Evolutionary conservation across 2,888 invertebrate genomes (phyloP), one percentile per base, ranked within the genome.

Genomic region (Atethmia centrago): DNA sequence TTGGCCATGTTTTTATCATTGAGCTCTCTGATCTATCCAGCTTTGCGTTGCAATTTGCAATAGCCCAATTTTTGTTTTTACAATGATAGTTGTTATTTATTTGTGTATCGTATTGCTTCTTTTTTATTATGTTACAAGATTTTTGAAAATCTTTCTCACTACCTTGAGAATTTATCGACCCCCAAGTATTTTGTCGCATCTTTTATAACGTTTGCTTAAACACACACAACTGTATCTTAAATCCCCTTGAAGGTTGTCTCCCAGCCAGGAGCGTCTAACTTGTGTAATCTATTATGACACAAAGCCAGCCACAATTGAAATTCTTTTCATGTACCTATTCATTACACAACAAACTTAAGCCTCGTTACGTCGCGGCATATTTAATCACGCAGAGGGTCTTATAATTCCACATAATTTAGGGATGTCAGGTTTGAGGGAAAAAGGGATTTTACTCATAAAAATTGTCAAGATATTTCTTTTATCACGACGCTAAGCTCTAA

Each of bases 281-380:
- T 14, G 7, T 65, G 66, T 76, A 59, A 51, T 31, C 5, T 66
- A 51, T 65, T 69, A 76, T 51, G 42, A 16, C 36, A 64, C 19
- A 28, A 40, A 62, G 8, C 36, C n/a, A 62, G 5, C 66, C 68
- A 21, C 61, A 62, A 68, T 74, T 65, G 31, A 65, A 69, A 71
- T 77, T 71, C 58, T 77, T 80, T 71, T n/a, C 69, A 58, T 47
- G 55, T 70, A n/a, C n/a, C n/a, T n/a, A 67, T 68, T 74, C 67
- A 81, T 80, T 71, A 77, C 56, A 77, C 45, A 62, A 79, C 47
- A 77, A 59, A 64, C 73, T 40, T 74, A 65, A 64, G 72, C 61
- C 56, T 80, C 61, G 78, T 77, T 74, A 71, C 66, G 5, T 49
- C 65, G 67, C 42, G 62, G 55, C 53, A 67, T 77, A 84, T 84